Evolutionary conservation across 2,113 vertebrate species (phyloP), one percentile per base, ranked within the genome.

Genomic region (Zosterops lateralis): DNA sequence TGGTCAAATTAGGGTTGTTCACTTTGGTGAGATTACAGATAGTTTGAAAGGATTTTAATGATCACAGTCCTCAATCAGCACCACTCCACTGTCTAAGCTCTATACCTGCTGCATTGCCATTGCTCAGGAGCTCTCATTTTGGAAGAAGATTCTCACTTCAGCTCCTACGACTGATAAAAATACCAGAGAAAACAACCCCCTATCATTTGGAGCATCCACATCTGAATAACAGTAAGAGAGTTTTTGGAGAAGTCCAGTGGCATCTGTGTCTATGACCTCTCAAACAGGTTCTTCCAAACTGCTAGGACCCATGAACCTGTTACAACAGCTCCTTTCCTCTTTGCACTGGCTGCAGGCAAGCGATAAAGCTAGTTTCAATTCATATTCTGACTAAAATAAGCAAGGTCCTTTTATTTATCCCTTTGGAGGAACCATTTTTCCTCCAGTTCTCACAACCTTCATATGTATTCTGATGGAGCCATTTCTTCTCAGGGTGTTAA

Each of bases 111-210:
- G 24, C 3, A 0, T 17, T 89, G 10, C 45, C 73, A 75, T 42
- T 87, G 28, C 50, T 82, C 42, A 79, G 34, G 38, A 84, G 42
- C 11, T 70, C 53, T 84, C 20, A 29, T 61, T 87, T 61, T 4
- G 1, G 54, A 67, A 73, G 36, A 68, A 14, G 7, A 5, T 0
- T 31, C 11, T 73, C 75, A 70, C 3, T 26, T 87, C 58, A 47
- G 64, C 58, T 82, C 17, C 72, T 21, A 3, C 0, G 1, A 14
- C 8, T 34, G 6, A 45, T 0, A 61, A 16, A 5, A 25, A 48
- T 38, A 70, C 15, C 58, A 84, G 36, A 65, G 17, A 68, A 34
- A 26, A 31, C 11, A 20, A 76, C 3, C 3, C 10, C 7, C 22
- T 73, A 15, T 14, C 5, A n/a, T 45, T 12, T 28, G 26, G 10